A percentile compares a stretch with the other conserved stretches of the same genome.
These are phyloP conservation scores for Anhinga rufa DNA, from an alignment of 2,113 vertebrate species.

Conservation along the genomic window DNA sequence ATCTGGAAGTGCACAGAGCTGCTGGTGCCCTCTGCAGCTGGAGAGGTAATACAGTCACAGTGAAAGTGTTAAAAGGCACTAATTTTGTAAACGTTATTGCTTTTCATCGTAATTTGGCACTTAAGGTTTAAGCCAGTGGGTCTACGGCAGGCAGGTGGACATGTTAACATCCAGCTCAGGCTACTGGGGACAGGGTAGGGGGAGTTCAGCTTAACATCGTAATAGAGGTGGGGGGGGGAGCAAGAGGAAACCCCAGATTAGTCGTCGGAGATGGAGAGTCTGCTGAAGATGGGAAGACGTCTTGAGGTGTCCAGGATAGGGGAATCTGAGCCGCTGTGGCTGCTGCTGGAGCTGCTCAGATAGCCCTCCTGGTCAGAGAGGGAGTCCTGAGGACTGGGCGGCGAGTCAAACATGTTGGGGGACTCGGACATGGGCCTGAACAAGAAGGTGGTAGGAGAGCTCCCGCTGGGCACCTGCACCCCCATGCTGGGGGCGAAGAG, in stretches of 20 bases:
- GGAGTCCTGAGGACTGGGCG: conserved; percentile 93
- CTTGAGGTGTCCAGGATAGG: conserved; percentile 93
- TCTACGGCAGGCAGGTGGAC: conserved; percentile 64
- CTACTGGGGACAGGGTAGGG: background rate
- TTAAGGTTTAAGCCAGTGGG: conserved; percentile 74
- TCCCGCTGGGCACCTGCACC: conserved; percentile 75
- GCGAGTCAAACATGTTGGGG: conserved; percentile 89
- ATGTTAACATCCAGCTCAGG: conserved; percentile 57
- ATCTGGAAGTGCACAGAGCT: conserved; percentile 72
- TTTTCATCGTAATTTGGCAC: conserved; percentile 81
- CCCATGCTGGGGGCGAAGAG: conserved; percentile 90
- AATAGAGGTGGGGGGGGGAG: background rate
- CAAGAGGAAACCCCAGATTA: conserved; percentile 73
- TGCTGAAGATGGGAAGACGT: conserved; percentile 98
- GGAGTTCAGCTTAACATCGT: conserved; percentile 73
- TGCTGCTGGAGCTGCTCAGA: conserved; percentile 97
- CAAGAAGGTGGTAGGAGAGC: conserved; percentile 86
- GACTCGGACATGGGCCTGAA: conserved; percentile 93
- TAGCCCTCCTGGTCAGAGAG: conserved; percentile 98
- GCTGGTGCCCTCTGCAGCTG: conserved; percentile 81
- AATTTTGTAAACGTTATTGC: conserved; percentile 84
- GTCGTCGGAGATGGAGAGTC: conserved; percentile 98
- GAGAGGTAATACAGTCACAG: conserved; percentile 85
- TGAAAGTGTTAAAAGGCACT: conserved; percentile 82
- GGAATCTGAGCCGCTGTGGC: conserved; percentile 94